Conservation (phyloP, 2,113 vertebrate genomes). For the Junco hyemalis region DNA sequence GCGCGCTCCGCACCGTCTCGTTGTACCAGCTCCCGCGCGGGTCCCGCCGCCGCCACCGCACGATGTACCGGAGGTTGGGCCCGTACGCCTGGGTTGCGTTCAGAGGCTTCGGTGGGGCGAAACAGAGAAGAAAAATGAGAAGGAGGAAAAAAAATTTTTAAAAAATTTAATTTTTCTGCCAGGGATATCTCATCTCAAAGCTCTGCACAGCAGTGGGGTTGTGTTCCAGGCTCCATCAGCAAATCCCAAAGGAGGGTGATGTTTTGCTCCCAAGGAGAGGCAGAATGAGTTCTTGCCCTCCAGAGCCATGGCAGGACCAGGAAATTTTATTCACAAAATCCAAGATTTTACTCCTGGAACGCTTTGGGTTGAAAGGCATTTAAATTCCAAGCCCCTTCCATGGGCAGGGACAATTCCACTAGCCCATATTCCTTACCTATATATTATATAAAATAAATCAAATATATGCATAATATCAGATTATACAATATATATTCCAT, state of each 20-base stretch:
- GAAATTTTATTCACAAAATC: background rate
- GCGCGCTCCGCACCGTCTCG: constrained; percentile 72
- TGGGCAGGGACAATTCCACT: background rate
- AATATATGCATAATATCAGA: fast-evolving
- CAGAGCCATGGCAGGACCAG: background rate
- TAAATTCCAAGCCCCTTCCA: background rate
- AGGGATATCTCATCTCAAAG: fast-evolving
- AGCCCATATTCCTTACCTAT: too few relatives aligned
- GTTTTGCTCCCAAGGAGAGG: background rate
- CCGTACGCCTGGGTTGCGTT: constrained; percentile 84
- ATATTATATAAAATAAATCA: background rate
- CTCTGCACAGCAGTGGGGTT: background rate
- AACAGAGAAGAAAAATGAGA: background rate
- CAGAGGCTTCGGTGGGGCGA: constrained; percentile 70
- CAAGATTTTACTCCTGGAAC: background rate
- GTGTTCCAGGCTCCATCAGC: background rate
- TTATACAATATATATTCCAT: fast-evolving
- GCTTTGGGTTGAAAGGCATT: background rate
- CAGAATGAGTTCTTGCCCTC: background rate
- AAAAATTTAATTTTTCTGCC: background rate
- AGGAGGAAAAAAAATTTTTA: background rate
- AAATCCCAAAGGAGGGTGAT: background rate
- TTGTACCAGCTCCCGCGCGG: constrained; percentile 83
- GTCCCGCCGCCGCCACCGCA: constrained; percentile 87
- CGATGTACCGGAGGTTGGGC: constrained; percentile 85